Evolutionary conservation across 2,113 vertebrate genomes (phyloP).

Genomic region (Eulemur rufifrons): DNA sequence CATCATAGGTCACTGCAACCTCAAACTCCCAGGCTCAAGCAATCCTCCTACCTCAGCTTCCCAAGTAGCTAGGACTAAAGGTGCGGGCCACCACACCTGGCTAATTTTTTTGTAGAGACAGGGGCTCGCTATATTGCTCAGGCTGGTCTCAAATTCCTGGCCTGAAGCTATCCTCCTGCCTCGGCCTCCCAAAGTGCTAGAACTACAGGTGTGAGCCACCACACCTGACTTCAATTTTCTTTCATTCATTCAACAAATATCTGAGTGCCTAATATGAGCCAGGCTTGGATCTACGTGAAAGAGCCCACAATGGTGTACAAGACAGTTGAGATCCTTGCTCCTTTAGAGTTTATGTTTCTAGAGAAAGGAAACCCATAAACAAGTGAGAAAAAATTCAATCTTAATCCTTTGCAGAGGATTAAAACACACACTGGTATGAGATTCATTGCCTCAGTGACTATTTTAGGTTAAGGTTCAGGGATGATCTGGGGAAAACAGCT

Average conservation of each 20-base stretch:
- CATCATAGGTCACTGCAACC: too few relatives aligned
- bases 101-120: too few relatives aligned
- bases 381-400: not conserved
- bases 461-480: not conserved
- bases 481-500: not conserved
- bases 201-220: too few relatives aligned
- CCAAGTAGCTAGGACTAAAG: too few relatives aligned
- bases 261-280: not conserved
- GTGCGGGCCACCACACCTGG: too few relatives aligned
- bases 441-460: not conserved
- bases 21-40: too few relatives aligned
- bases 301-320: not conserved
- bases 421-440: not conserved
- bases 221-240: not conserved
- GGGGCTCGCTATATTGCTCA: too few relatives aligned
- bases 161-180: too few relatives aligned
- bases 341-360: not conserved
- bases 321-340: not conserved
- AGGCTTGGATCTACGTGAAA: not conserved
- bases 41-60: too few relatives aligned
- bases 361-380: not conserved
- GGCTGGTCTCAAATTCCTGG: too few relatives aligned
- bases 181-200: too few relatives aligned
- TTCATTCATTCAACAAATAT: not conserved
- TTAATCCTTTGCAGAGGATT: not conserved